These are phyloP conservation scores for Cynoglossus semilaevis DNA, from an alignment of 2,113 vertebrate genomes.

Conservation along the genomic window DNA sequence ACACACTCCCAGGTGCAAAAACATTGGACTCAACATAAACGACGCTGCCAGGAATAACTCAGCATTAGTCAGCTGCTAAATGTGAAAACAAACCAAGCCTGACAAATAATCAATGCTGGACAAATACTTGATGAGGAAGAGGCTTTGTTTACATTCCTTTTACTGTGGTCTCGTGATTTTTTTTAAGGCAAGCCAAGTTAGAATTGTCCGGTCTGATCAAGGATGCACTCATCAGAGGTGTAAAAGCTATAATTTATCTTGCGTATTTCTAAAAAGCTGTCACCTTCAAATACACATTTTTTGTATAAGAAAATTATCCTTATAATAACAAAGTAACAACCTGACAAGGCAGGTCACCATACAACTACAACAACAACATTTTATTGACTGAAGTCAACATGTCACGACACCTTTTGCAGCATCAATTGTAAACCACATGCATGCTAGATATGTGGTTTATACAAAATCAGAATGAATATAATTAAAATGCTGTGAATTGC, in stretches of 20 bases:
- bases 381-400: too few species aligned
- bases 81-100: slow-evolving; percentile 1
- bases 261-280: too few species aligned
- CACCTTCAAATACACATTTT: too few species aligned
- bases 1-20: neutral
- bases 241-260: neutral
- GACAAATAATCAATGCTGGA: neutral
- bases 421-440: neutral
- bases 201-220: neutral
- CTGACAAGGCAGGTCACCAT: too few species aligned
- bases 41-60: neutral
- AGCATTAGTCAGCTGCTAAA: neutral
- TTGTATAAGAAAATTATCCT: too few species aligned
- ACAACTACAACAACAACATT: too few species aligned
- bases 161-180: neutral
- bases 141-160: neutral
- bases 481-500: slow-evolving; percentile 5
- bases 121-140: neutral
- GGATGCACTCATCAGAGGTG: neutral
- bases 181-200: slow-evolving; percentile 1
- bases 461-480: neutral
- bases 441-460: neutral
- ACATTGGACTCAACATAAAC: slow-evolving; percentile 6
- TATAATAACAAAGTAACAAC: too few species aligned
- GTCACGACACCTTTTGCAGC: neutral